Evolutionary conservation across 2,888 invertebrate species (phyloP).

Genomic region (Parochlus steinenii): DNA sequence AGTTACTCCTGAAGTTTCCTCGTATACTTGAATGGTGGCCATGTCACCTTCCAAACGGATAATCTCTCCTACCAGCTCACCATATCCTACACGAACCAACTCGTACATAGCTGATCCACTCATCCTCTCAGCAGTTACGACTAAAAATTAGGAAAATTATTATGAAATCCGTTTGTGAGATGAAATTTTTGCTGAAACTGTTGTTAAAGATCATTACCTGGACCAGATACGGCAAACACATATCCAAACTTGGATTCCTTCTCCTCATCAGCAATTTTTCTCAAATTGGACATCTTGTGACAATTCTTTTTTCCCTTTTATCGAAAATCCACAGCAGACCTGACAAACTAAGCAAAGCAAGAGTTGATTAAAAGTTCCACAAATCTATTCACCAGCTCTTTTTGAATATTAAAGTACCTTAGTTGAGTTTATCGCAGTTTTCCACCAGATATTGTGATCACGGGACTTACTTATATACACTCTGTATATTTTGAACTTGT

Average conservation of each 20-base stretch:
- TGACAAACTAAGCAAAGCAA: neutral
- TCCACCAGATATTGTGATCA: neutral
- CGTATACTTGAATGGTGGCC: slow-evolving; percentile 98
- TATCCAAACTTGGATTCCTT: slow-evolving; percentile 82
- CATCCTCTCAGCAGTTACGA: slow-evolving; percentile 99
- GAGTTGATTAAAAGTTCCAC: neutral
- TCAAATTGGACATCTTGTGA: slow-evolving; percentile 48
- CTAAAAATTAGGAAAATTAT: slow-evolving; percentile 32
- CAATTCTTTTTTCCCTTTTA: slow-evolving; percentile 14
- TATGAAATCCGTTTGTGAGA: slow-evolving; percentile 6
- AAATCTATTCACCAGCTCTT: neutral
- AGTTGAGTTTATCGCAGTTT: neutral
- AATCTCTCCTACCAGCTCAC: slow-evolving; percentile 97
- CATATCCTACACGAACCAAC: slow-evolving; percentile 95
- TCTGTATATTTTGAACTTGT: too few species aligned
- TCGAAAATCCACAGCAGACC: too few species aligned
- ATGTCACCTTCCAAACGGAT: slow-evolving; percentile 98
- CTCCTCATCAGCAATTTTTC: slow-evolving; percentile 65
- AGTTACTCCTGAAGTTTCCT: slow-evolving; percentile 94
- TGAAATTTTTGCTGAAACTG: neutral
- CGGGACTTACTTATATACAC: too few species aligned
- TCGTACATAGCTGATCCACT: slow-evolving; percentile 99
- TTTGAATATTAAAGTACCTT: neutral
- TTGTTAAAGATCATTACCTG: slow-evolving; percentile 43
- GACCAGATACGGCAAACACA: slow-evolving; percentile 95